Percentiles rank a stretch among this genome's conserved stretches.
Conservation (phyloP, 2,888 invertebrate species). For the Poecilobothrus nobilitatus region DNA sequence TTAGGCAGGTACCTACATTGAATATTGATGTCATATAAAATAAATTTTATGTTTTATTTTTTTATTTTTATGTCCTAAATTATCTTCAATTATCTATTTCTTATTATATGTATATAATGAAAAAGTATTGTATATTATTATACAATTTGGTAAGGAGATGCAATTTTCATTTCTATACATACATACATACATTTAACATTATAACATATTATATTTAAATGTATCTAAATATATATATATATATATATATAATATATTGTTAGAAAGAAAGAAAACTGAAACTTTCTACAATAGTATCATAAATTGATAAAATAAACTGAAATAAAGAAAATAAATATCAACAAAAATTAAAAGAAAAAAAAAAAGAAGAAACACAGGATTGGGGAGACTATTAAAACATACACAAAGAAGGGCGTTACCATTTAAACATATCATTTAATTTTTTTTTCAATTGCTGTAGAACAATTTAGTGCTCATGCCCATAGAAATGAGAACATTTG, state of each 20-base stretch:
- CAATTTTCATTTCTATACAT: background rate
- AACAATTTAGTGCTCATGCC: constrained; percentile 32
- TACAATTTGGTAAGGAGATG: background rate
- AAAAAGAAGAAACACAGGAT: background rate
- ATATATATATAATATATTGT: background rate
- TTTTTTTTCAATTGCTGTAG: constrained; percentile 31
- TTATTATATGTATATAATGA: too few species aligned
- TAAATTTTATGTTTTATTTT: background rate
- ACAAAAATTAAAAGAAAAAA: background rate
- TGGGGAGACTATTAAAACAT: background rate
- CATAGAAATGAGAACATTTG: constrained; percentile 14
- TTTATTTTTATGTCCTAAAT: background rate
- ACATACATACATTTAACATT: background rate
- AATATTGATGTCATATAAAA: background rate
- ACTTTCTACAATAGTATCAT: background rate
- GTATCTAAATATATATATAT: too few species aligned
- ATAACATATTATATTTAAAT: background rate
- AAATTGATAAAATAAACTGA: background rate
- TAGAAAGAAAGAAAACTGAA: background rate
- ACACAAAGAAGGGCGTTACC: constrained; percentile 7
- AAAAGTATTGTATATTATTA: too few species aligned
- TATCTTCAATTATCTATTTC: background rate
- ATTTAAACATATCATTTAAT: background rate
- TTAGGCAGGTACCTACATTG: background rate
- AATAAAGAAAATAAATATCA: background rate